Base-by-base conservation (phyloP, 1,140 invertebrate species). In the Hirudo medicinalis region DNA sequence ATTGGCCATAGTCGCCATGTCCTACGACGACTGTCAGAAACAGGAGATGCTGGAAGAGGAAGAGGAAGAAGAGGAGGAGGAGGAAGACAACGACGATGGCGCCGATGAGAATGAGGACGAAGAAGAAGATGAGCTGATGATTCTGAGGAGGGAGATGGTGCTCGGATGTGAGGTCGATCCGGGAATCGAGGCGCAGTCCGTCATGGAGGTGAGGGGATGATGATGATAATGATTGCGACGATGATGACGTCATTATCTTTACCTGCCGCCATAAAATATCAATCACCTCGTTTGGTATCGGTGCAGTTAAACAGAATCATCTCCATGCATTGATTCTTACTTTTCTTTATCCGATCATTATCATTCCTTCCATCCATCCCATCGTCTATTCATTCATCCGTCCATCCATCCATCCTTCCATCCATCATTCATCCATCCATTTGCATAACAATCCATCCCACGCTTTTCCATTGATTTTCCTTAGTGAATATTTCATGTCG, bases 1-100 rank as follows among this genome's bases (percentile, higher is more conserved):
- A 81, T 89, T 98, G 85, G 94, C 94, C 81, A 97, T 97, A 84
- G 94, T 97, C 82, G 93, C 94, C 76, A 97, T 98, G 93, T 96
- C 93, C 27, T 97, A 98, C 83, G 92, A 97, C 81, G 94, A 97
- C 82, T 86, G 96, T 80, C 93, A 97, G 84, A 96, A 96, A 86
- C 94, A 95, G 85, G 93, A 94, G n/a, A 90, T 94, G 83, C 92
- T 95, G 81, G 94, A 98, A 81, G 92, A 96, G 81, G 82, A 83
- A 60, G 71, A 88, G 82, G 83, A 84, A 69, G 68, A 88, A 87
- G 84, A 83, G 22, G 88, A 89, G 70, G 66, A 72, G 8, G 71
- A 72, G 4, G 36, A 67, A 2, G 32, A 72, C n/a, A 27, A 68
- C 32, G 67, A 68, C 19, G 36, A 32, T 0, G 36, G 20, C 36